phyloP scores from a whole-genome alignment of 2,113 vertebrate species.

The Hydrochoerus hydrochaeris region DNA sequence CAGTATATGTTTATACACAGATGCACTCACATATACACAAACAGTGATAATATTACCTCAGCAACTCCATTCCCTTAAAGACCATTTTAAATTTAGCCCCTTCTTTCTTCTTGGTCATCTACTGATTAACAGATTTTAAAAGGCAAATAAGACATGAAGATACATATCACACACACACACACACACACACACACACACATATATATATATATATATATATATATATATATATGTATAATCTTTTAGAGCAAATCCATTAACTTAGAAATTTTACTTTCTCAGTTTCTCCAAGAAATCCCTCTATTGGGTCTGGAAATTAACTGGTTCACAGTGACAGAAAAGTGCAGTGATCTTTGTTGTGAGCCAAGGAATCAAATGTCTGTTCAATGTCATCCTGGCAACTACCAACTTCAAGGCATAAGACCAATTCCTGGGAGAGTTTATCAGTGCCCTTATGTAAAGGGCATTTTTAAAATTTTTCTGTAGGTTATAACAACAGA shows the following conservation, averaged over 20 bases:
- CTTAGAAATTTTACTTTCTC: slow-evolving; percentile 36
- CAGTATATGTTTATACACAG: neutral
- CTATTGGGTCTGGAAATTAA: neutral
- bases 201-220: neutral
- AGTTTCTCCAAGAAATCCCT: neutral
- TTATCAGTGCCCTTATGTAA: neutral
- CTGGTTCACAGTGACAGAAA: neutral
- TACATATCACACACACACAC: neutral
- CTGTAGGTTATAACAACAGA: neutral
- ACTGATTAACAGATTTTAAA: slow-evolving; percentile 47
- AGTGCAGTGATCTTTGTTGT: neutral
- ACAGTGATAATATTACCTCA: neutral
- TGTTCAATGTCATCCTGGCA: neutral
- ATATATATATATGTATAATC: neutral
- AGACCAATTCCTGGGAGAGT: neutral
- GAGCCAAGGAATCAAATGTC: neutral
- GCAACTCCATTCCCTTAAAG: neutral
- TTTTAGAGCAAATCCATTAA: slow-evolving; percentile 38
- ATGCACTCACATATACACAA: neutral
- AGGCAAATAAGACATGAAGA: neutral
- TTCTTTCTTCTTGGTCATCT: neutral
- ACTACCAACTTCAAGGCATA: neutral
- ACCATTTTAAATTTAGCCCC: neutral
- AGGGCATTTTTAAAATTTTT: slow-evolving; percentile 39
- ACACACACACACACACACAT: too few species aligned